phyloP scores from a whole-genome alignment of 2,797 vertebrate genomes.

The Hippoglossus hippoglossus region DNA sequence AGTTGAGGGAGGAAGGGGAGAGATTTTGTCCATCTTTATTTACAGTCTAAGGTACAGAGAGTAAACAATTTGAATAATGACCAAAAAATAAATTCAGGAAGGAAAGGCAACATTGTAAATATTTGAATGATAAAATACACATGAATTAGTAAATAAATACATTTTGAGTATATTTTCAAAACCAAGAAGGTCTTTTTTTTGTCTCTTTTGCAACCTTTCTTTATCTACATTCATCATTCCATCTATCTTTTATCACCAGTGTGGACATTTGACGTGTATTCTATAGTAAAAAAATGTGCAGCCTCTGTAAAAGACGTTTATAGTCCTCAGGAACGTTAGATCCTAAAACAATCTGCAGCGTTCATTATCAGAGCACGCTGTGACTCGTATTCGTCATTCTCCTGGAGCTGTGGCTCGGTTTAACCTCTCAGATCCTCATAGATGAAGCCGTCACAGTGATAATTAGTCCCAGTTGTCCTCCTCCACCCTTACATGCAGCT shows the following conservation, averaged over 20 bases:
- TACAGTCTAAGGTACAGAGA: too few relatives aligned
- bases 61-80: not conserved
- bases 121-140: not conserved
- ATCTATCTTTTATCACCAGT: not conserved
- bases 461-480: slow-evolving; percentile 26
- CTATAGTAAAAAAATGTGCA: not conserved
- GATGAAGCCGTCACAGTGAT: slow-evolving; percentile 18
- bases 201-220: too few relatives aligned
- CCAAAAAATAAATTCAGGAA: not conserved
- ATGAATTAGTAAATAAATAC: not conserved
- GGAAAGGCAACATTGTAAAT: not conserved
- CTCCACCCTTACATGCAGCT: slow-evolving; percentile 1
- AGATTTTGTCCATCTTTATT: too few relatives aligned
- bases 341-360: not conserved
- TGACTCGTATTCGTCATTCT: not conserved
- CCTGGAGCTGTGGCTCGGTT: not conserved
- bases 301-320: not conserved
- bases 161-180: not conserved
- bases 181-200: too few relatives aligned
- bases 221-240: not conserved
- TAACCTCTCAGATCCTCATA: slow-evolving; percentile 20
- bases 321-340: not conserved
- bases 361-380: not conserved
- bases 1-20: too few relatives aligned
- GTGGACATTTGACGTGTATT: not conserved